Percentiles rank a stretch among this genome's conserved stretches.
Conservation (phyloP, 2,888 invertebrate genomes). For the Apamea epomidion region DNA sequence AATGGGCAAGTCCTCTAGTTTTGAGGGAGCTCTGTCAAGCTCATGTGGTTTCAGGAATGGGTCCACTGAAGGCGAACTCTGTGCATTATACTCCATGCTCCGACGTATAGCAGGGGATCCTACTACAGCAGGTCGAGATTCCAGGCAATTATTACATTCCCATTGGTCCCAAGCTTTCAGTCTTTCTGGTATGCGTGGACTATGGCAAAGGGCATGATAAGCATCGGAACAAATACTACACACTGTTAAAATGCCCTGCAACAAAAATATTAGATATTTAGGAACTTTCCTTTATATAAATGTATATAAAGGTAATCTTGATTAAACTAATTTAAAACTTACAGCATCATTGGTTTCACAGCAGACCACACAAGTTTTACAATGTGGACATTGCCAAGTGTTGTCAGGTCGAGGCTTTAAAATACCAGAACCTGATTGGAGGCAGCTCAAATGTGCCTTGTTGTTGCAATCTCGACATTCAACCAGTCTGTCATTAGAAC, state of each 20-base stretch:
- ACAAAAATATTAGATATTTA: constrained; percentile 55
- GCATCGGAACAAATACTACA: constrained; percentile 96
- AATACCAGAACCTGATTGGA: constrained; percentile 92
- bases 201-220: constrained; percentile 95
- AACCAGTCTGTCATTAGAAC: constrained; percentile 91
- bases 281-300: neutral
- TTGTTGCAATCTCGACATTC: constrained; percentile 94
- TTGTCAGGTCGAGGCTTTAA: constrained; percentile 92
- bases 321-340: constrained; percentile 79
- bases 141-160: constrained; percentile 93
- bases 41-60: constrained; percentile 88
- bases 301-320: neutral
- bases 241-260: constrained; percentile 93
- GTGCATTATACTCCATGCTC: constrained; percentile 77
- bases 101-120: constrained; percentile 82
- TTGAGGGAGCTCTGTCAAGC: constrained; percentile 84
- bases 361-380: constrained; percentile 96
- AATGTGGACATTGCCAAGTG: constrained; percentile 97
- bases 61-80: constrained; percentile 76
- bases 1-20: constrained; percentile 86
- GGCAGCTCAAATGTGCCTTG: constrained; percentile 93
- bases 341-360: constrained; percentile 94
- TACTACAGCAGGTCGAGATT: constrained; percentile 81
- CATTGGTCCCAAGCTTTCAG: constrained; percentile 92
- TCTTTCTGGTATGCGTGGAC: constrained; percentile 92